Base-by-base conservation (phyloP, 2,797 vertebrate species). In the Gadopsis marmoratus region DNA sequence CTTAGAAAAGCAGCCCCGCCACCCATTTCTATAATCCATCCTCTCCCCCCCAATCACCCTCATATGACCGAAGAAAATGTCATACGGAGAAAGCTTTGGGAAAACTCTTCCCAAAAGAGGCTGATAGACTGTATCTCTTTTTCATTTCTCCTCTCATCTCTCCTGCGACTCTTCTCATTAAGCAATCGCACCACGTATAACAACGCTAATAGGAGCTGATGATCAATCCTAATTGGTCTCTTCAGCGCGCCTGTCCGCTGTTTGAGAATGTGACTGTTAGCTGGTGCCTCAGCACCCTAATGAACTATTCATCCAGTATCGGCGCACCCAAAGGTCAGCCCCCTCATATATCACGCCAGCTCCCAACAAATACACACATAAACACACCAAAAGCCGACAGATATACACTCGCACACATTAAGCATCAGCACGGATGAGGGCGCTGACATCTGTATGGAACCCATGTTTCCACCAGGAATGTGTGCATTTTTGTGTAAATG, bases 191-290 rank as follows among this genome's bases (percentile, higher is more conserved):
- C 62, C 89, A 85, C 84, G 83, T 79, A 83, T 86, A 91, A 91
- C 91, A 84, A 86, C 81, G 64, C 81, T 92, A 93, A 94, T 91
- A 83, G 86, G 84, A 88, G 88, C 85, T 86, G 90, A 95, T 95
- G 92, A 95, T 95, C 94, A 94, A 94, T 94, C 89, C 94, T 95
- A 95, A 95, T 95, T 95, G 93, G 94, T 94, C 93, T 94, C 93
- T 88, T 94, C 91, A 91, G 92, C 89, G 86, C 60, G 75, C 62
- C 80, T 86, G 88, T 89, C 81, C 65, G 71, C 82, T 68, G 74
- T 84, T 87, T 81, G 84, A 84, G 88, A 88, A 92, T 91, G 89
- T 88, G 88, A 88, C 83, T 71, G 81, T 87, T 83, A 77, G 88
- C 87, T 59, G 68, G 55, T 76, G 86, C 82, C 82, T 86, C 74